Percentiles rank a stretch among this genome's conserved stretches.
phyloP scores from a whole-genome alignment of 1,140 invertebrate species.

The Trissolcus basalis region DNA sequence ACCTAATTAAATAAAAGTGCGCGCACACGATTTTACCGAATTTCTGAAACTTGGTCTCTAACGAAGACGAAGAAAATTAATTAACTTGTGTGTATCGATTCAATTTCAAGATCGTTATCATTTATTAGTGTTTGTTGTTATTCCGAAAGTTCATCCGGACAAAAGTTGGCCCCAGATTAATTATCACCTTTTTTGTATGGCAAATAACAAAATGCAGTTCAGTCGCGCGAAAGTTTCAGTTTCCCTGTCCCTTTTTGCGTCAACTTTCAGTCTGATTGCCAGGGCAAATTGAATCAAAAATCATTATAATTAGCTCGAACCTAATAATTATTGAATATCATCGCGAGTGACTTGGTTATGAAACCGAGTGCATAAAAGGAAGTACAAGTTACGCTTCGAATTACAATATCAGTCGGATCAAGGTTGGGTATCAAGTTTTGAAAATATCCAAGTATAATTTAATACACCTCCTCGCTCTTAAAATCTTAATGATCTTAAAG shows the following conservation, averaged over 20 bases:
- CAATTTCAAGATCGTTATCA: neutral
- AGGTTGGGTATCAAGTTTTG: constrained; percentile 8
- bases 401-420: too few relatives aligned
- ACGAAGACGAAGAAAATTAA: constrained; percentile 13
- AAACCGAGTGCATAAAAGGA: too few relatives aligned
- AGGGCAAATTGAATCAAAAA: too few relatives aligned
- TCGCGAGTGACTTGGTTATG: too few relatives aligned
- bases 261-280: too few relatives aligned
- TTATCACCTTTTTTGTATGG: too few relatives aligned
- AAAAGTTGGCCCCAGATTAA: neutral
- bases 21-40: constrained; percentile 10
- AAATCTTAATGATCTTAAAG: constrained; percentile 3
- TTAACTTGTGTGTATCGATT: constrained; percentile 3
- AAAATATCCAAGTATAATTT: constrained; percentile 4
- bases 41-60: constrained; percentile 10
- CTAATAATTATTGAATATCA: too few relatives aligned
- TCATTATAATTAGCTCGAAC: too few relatives aligned
- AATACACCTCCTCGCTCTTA: neutral
- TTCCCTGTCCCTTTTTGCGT: too few relatives aligned
- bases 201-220: too few relatives aligned
- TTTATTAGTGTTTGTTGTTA: neutral
- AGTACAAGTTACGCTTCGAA: too few relatives aligned
- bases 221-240: too few relatives aligned
- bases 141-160: neutral
- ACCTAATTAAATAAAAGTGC: constrained; percentile 37